Conservation (phyloP, 92 coral and sea anemone genomes). For the Umimayanthus kanabou region DNA sequence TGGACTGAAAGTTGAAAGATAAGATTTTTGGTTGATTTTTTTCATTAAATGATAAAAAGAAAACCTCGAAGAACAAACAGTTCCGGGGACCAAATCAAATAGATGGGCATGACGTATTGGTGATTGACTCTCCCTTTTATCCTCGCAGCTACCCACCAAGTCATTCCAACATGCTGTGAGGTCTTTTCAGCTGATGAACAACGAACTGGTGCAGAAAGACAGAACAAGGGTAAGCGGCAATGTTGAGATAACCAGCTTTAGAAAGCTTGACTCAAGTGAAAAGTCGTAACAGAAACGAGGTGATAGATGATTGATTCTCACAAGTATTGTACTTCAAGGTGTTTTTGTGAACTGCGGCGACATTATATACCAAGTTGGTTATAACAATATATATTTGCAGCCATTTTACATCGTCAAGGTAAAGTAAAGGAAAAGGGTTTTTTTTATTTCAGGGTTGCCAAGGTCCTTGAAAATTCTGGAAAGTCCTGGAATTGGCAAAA, state of each 20-base stretch:
- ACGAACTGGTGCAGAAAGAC: constrained; percentile 9
- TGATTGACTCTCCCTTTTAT: background rate
- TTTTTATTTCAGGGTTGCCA: too few relatives aligned
- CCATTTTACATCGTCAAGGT: too few relatives aligned
- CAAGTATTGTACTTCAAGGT: background rate
- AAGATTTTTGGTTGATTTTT: too few relatives aligned
- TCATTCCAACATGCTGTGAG: constrained; percentile 22
- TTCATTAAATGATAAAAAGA: too few relatives aligned
- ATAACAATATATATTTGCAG: background rate
- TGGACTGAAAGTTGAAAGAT: too few relatives aligned
- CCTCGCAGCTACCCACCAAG: constrained; percentile 16
- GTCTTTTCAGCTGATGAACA: constrained; percentile 26
- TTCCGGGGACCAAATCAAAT: too few relatives aligned
- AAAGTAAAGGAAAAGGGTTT: too few relatives aligned
- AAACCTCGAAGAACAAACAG: too few relatives aligned
- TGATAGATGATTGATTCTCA: background rate
- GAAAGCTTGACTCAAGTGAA: background rate
- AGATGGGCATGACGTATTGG: too few relatives aligned
- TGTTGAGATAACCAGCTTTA: too few relatives aligned
- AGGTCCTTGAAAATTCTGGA: too few relatives aligned
- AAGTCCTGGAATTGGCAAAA: too few relatives aligned
- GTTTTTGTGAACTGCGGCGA: background rate
- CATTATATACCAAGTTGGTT: background rate
- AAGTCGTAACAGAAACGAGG: background rate
- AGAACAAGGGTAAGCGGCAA: constrained; percentile 6